Evolutionary conservation across 2,113 vertebrate genomes (phyloP).

Genomic region (Polyodon spathula): DNA sequence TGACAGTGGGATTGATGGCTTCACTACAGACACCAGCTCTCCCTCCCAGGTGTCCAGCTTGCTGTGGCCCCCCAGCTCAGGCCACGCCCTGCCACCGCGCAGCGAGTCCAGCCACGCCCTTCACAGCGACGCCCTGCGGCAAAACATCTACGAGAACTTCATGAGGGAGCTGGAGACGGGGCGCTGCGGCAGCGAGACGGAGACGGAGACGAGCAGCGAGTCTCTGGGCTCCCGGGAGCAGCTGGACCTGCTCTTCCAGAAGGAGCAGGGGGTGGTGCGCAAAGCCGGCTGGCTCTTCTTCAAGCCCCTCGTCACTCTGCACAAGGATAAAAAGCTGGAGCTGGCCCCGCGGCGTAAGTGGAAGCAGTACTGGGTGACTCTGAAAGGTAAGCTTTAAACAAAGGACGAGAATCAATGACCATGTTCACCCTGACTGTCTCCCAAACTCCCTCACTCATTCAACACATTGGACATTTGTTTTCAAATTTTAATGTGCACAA

Average conservation of each 20-base stretch:
- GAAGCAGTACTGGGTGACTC: conserved; percentile 92
- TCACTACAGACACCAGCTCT: conserved; percentile 61
- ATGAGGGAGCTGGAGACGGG: conserved; percentile 80
- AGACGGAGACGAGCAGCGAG: conserved; percentile 40
- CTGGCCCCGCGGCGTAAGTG: conserved; percentile 80
- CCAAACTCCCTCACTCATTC: too few relatives aligned
- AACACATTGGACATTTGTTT: too few relatives aligned
- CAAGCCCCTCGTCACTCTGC: conserved; percentile 82
- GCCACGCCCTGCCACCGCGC: conserved; percentile 54
- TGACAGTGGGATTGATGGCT: conserved; percentile 74
- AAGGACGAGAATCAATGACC: too few relatives aligned
- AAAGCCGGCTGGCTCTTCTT: conserved; percentile 92
- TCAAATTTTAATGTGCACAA: too few relatives aligned
- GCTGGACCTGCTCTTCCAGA: conserved; percentile 85
- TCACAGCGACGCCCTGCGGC: conserved; percentile 62
- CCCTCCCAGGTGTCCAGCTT: conserved; percentile 60
- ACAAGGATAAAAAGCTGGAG: conserved; percentile 92
- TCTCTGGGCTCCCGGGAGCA: conserved; percentile 86
- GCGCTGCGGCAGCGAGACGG: conserved; percentile 26
- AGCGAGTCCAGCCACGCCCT: conserved; percentile 66
- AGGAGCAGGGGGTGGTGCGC: conserved; percentile 89
- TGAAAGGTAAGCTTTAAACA: conserved; percentile 70
- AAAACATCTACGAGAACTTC: conserved; percentile 90
- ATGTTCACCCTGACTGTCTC: too few relatives aligned
- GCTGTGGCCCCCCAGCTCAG: conserved; percentile 62